Base-by-base conservation (phyloP, 2,113 vertebrate genomes). In the Atractosteus spatula region DNA sequence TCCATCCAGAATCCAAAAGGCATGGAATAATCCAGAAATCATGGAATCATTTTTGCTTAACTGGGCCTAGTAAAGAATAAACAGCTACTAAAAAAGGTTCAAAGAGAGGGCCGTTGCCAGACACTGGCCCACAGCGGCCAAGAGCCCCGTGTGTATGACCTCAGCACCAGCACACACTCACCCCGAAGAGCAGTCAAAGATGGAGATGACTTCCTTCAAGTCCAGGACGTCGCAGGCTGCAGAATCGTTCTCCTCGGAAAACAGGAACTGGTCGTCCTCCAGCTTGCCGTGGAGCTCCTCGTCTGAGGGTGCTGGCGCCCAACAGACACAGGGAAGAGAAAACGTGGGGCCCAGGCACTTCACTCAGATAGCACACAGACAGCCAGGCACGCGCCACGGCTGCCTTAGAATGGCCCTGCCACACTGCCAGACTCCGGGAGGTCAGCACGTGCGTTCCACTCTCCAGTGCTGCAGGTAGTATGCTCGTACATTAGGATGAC, bases 241-340 rank as follows among this genome's bases (percentile, higher is more conserved):
- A 0, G 91, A 88, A 3, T 91, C 71, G 0, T 91, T 90, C 68
- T 91, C 90, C 13, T 87, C 51, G 0, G 90, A 93, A 78, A 93
- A 93, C 7, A 93, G 80, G 41, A 93, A 91, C 8, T 86, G 86
- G 76, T 93, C 91, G 0, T 91, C 89, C 44, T 93, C 90, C 77
- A 93, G 78, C 80, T 91, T 92, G 0, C 91, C 90, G 3, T 92
- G 90, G 41, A 93, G 89, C 77, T 90, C 88, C 77, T 92, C 89
- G 57, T 86, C 77, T 7, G 84, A 81, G 63, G 56, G 16, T 59
- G 29, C 13, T 41, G 55, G 62, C 68, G 71, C 42, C 85, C 78
- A 74, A 73, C 70, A 62, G 44, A 62, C 43, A 73, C 70, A 78
- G 63, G 63, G 57, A 73, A 2, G 29, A 29, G 29, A 29, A 29